Conservation (phyloP, 53 echinoderm and acorn worm genomes). For the Temnopleurus reevesii region DNA sequence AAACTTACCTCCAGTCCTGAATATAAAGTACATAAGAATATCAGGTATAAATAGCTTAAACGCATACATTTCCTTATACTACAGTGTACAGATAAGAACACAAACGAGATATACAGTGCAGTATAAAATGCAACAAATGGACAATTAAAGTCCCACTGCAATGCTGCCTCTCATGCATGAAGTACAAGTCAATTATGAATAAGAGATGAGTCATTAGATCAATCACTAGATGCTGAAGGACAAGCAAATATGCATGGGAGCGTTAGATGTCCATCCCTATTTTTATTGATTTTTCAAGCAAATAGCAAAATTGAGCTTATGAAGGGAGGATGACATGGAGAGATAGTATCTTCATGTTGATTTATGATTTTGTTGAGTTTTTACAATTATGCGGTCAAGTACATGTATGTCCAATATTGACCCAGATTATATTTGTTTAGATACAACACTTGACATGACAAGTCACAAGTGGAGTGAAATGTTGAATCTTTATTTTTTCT, state of each 20-base stretch:
- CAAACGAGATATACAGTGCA: too few species aligned
- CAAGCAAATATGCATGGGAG: neutral
- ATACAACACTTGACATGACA: neutral
- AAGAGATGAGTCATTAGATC: neutral
- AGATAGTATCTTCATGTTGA: neutral
- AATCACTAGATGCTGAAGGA: neutral
- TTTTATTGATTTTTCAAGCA: neutral
- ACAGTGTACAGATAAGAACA: neutral
- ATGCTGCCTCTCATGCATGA: too few species aligned
- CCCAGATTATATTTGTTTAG: neutral
- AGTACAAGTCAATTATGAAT: neutral
- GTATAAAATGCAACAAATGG: neutral
- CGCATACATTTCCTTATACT: neutral
- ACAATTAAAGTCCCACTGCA: neutral
- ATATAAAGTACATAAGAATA: too few species aligned
- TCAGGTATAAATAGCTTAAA: neutral
- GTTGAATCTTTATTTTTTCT: too few species aligned
- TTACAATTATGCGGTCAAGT: too few species aligned
- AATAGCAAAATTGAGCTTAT: neutral
- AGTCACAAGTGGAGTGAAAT: neutral
- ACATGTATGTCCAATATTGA: too few species aligned
- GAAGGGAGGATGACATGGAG: neutral
- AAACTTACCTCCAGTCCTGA: too few species aligned
- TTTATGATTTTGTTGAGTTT: neutral
- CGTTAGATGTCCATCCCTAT: neutral